Percentiles rank a stretch among this genome's conserved stretches.
Evolutionary conservation across 2,888 invertebrate genomes (phyloP).

Genomic region (Cephus pygmeus): DNA sequence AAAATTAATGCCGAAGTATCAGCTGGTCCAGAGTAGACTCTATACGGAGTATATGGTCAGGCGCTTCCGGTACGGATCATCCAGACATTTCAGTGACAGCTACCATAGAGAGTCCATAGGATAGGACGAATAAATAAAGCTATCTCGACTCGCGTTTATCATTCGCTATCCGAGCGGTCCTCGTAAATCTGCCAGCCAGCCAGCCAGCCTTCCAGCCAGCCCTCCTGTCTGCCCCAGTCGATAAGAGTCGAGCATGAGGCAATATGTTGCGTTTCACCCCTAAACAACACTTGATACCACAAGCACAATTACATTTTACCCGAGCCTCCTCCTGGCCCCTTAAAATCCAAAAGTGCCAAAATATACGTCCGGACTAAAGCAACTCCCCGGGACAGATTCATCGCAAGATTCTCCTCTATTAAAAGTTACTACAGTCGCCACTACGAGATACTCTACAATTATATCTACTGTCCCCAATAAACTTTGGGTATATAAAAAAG

Average conservation of each 20-base stretch:
- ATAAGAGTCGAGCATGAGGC: slow-evolving; percentile 53
- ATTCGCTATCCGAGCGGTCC: slow-evolving; percentile 70
- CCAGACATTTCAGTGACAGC: neutral
- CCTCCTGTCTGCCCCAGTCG: slow-evolving; percentile 55
- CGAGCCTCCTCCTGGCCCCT: neutral
- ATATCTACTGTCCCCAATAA: neutral
- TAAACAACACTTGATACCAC: slow-evolving; percentile 14
- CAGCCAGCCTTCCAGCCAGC: slow-evolving; percentile 41
- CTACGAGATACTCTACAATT: neutral
- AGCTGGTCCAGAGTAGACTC: neutral
- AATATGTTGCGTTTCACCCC: slow-evolving; percentile 56
- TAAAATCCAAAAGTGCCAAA: neutral
- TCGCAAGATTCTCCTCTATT: neutral
- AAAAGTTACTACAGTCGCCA: neutral
- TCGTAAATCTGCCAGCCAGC: slow-evolving; percentile 68
- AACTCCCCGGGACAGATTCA: neutral
- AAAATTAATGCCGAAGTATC: neutral
- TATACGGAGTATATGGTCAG: neutral
- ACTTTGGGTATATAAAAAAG: neutral
- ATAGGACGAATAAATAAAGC: slow-evolving; percentile 72
- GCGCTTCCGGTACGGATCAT: neutral
- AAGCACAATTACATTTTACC: slow-evolving; percentile 40
- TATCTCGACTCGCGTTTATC: slow-evolving; percentile 73
- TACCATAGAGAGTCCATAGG: slow-evolving; percentile 55
- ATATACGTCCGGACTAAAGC: neutral